Conservation (phyloP, 2,888 invertebrate genomes). For the Melitaea athalia region DNA sequence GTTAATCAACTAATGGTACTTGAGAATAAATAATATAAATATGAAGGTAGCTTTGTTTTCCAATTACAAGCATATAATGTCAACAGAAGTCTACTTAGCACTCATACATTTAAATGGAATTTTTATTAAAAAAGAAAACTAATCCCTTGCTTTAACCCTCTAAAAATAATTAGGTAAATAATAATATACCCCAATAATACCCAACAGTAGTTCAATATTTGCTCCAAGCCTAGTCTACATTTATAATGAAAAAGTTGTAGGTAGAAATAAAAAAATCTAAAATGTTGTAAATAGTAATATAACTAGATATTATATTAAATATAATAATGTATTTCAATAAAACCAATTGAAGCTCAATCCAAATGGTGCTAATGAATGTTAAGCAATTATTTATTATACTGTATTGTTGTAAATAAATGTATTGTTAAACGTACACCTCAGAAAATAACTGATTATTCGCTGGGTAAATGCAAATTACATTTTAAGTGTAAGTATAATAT, state of each 20-base stretch:
- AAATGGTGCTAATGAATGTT: constrained; percentile 61
- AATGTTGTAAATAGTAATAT: constrained; percentile 12
- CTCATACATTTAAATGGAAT: too few species aligned
- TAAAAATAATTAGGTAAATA: too few species aligned
- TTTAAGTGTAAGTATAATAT: not conserved
- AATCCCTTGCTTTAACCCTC: not conserved
- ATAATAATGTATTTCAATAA: constrained; percentile 18
- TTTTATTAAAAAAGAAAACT: not conserved
- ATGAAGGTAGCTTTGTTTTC: too few species aligned
- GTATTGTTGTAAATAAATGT: constrained; percentile 30
- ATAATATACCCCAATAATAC: too few species aligned
- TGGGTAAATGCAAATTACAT: not conserved
- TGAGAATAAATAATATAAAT: too few species aligned
- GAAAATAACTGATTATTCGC: not conserved
- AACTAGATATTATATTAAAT: constrained; percentile 1
- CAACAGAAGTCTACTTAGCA: too few species aligned
- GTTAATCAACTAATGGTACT: too few species aligned
- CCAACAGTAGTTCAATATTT: not conserved
- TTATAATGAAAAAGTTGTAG: not conserved
- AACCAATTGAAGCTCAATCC: constrained; percentile 53
- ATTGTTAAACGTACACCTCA: constrained; percentile 3
- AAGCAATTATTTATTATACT: constrained; percentile 7
- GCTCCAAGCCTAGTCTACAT: not conserved
- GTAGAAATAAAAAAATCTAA: not conserved
- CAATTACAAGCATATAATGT: too few species aligned